Conservation (phyloP, 2,113 vertebrate genomes). For the Polyodon spathula region DNA sequence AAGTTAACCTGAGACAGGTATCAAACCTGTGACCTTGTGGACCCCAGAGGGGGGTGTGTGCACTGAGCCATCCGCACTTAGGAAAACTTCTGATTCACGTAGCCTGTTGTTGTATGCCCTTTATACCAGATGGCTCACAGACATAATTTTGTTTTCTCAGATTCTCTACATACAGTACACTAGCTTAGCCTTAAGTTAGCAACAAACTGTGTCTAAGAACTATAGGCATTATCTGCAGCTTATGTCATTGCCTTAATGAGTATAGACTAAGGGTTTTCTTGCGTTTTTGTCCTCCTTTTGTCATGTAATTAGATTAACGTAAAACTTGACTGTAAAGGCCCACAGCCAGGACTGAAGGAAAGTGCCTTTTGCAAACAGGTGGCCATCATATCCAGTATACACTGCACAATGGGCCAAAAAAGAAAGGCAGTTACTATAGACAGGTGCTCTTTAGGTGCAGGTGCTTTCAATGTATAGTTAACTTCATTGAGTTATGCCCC, state of each 20-base stretch:
- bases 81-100: constrained; percentile 10
- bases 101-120: constrained; percentile 10
- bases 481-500: background rate
- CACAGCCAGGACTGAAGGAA: constrained; percentile 21
- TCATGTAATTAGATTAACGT: constrained; percentile 17
- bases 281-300: constrained; percentile 4
- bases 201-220: constrained; percentile 8
- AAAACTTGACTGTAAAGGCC: constrained; percentile 16
- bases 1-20: background rate
- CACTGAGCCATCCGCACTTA: background rate
- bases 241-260: constrained; percentile 20
- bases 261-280: constrained; percentile 7
- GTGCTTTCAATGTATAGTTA: background rate
- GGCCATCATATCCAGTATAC: constrained; percentile 18
- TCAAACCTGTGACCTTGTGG: constrained; percentile 10
- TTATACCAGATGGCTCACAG: constrained; percentile 12
- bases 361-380: constrained; percentile 20
- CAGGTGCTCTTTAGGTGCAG: constrained; percentile 14
- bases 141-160: constrained; percentile 21
- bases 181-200: constrained; percentile 16
- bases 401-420: constrained; percentile 2
- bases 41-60: background rate
- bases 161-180: constrained; percentile 17
- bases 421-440: constrained; percentile 11
- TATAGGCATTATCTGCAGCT: constrained; percentile 15